phyloP scores from a whole-genome alignment of 1,140 invertebrate species.

The Gryon sp. region DNA sequence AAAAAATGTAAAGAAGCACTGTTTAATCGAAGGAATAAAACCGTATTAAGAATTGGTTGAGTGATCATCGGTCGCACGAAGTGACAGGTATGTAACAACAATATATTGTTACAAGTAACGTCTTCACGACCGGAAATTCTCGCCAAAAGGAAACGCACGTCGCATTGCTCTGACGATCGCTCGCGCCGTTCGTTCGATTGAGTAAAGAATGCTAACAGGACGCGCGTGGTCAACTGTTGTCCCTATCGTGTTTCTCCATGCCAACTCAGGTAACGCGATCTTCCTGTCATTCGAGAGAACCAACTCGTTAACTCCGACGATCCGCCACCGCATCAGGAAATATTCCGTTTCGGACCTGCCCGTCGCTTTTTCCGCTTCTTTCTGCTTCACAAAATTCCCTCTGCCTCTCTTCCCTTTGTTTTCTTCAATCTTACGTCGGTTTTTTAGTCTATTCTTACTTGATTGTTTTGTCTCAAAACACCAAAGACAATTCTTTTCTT shows the following conservation, averaged over 20 bases:
- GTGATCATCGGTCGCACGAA: conserved; percentile 14
- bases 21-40: too few relatives aligned
- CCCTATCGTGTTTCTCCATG: conserved; percentile 49
- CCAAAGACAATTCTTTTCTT: not conserved
- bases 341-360: conserved; percentile 49
- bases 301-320: conserved; percentile 31
- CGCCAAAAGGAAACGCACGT: conserved; percentile 39
- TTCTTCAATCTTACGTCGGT: not conserved
- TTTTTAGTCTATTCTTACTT: not conserved
- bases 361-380: conserved; percentile 40
- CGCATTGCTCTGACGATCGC: conserved; percentile 39
- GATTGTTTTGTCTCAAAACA: not conserved
- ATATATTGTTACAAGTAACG: conserved; percentile 13
- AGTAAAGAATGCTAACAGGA: conserved; percentile 46
- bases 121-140: conserved; percentile 46
- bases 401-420: conserved; percentile 25
- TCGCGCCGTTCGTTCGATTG: not conserved
- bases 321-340: conserved; percentile 45
- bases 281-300: conserved; percentile 56
- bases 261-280: conserved; percentile 50
- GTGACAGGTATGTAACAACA: conserved; percentile 7
- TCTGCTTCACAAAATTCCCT: conserved; percentile 32
- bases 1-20: too few relatives aligned
- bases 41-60: not conserved
- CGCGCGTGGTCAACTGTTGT: conserved; percentile 56